Percentiles rank a stretch among this genome's conserved stretches.
phyloP scores from a whole-genome alignment of 2,797 vertebrate genomes.

The Balearica regulorum region DNA sequence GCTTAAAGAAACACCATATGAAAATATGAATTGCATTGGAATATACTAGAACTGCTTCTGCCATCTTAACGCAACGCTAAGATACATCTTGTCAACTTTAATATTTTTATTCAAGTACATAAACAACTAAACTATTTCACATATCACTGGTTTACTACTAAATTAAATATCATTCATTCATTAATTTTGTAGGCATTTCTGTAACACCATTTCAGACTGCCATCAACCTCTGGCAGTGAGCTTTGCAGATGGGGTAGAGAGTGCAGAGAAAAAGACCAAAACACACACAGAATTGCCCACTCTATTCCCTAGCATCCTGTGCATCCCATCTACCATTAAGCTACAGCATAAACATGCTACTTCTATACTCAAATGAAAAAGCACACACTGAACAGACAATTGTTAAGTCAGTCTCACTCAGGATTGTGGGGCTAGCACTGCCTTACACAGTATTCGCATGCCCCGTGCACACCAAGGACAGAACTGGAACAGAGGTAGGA shows the following conservation, averaged over 20 bases:
- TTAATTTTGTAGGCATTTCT: not conserved
- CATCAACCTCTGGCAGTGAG: not conserved
- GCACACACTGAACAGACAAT: not conserved
- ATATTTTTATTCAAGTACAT: not conserved
- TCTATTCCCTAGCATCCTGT: not conserved
- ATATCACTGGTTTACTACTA: not conserved
- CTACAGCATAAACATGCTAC: not conserved
- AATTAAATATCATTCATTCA: not conserved
- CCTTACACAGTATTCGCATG: not conserved
- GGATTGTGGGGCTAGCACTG: not conserved
- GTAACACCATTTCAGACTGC: not conserved
- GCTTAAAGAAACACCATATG: not conserved
- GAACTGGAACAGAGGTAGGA: not conserved
- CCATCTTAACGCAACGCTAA: not conserved
- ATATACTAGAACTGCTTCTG: not conserved
- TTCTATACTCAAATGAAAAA: not conserved
- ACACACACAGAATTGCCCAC: not conserved
- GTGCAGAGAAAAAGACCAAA: not conserved
- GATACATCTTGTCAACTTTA: not conserved
- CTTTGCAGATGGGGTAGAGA: not conserved
- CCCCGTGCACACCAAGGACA: not conserved
- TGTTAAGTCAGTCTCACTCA: not conserved
- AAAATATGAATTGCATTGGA: not conserved
- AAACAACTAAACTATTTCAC: not conserved
- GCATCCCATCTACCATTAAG: not conserved